A percentile compares a stretch with the other conserved stretches of the same genome.
Evolutionary conservation across 2,888 invertebrate species (phyloP).

Genomic region (Apotomis betuletana): DNA sequence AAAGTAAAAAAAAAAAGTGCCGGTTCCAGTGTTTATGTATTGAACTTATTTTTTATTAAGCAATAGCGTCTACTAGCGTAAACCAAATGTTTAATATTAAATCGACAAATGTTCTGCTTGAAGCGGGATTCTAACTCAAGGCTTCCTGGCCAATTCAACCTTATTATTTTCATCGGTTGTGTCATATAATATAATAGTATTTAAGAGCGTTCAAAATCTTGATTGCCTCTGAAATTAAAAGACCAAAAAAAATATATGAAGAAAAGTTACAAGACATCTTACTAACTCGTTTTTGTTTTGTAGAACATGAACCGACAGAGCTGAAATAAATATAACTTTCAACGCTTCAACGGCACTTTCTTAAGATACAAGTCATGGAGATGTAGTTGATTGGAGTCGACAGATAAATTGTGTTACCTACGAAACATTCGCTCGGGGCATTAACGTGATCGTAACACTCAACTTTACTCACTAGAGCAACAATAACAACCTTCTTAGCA

Average conservation of each 20-base stretch:
- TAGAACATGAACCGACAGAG: constrained; percentile 4
- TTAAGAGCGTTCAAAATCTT: too few species aligned
- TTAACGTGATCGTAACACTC: constrained; percentile 9
- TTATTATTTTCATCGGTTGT: too few species aligned
- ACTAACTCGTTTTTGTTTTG: constrained; percentile 1
- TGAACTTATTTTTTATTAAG: too few species aligned
- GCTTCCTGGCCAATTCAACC: too few species aligned
- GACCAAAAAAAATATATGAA: not conserved
- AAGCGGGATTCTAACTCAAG: too few species aligned
- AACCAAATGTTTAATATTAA: too few species aligned
- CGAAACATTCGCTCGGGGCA: constrained; percentile 24
- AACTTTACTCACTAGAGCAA: not conserved
- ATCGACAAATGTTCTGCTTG: too few species aligned
- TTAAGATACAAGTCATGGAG: constrained; percentile 22
- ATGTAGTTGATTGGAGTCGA: constrained; percentile 21
- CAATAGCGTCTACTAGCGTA: too few species aligned
- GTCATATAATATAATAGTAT: too few species aligned
- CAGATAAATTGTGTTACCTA: constrained; percentile 31
- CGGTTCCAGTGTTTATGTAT: too few species aligned
- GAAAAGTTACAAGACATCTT: not conserved
- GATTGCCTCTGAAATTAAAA: too few species aligned
- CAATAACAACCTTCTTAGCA: not conserved
- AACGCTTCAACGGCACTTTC: constrained; percentile 25
- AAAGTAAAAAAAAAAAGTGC: too few species aligned
- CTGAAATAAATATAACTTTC: constrained; percentile 22